phyloP scores from a whole-genome alignment of 2,888 invertebrate genomes.

The Embidobia sp. region DNA sequence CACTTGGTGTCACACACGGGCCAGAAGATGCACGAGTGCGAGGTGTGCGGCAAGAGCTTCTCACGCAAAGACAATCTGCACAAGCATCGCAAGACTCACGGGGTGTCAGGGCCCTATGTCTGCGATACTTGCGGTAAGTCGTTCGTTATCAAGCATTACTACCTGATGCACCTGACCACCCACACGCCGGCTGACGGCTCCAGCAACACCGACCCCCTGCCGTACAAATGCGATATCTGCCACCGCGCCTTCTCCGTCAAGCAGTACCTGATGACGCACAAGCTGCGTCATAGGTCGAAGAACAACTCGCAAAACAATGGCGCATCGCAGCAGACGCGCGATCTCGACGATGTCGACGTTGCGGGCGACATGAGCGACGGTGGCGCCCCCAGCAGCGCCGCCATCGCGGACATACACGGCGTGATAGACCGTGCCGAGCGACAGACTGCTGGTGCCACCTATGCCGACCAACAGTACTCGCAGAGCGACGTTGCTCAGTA shows the following conservation, averaged over 20 bases:
- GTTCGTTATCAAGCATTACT: slow-evolving; percentile 87
- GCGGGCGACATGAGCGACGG: slow-evolving; percentile 69
- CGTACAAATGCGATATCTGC: slow-evolving; percentile 85
- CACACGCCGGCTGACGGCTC: slow-evolving; percentile 79
- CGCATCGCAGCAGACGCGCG: slow-evolving; percentile 78
- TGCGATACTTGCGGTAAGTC: slow-evolving; percentile 87
- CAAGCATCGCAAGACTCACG: slow-evolving; percentile 85
- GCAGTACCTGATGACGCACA: slow-evolving; percentile 85
- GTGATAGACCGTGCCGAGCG: slow-evolving; percentile 76
- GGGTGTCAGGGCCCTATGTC: slow-evolving; percentile 83
- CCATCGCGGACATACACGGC: slow-evolving; percentile 77
- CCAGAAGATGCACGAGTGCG: slow-evolving; percentile 86
- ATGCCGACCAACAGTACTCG: slow-evolving; percentile 75
- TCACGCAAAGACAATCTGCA: slow-evolving; percentile 84
- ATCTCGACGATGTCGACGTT: slow-evolving; percentile 56
- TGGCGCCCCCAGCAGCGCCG: slow-evolving; percentile 71
- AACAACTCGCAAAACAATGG: slow-evolving; percentile 70
- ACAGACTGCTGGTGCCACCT: slow-evolving; percentile 70
- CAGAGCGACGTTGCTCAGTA: slow-evolving; percentile 77
- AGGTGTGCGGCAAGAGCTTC: slow-evolving; percentile 84
- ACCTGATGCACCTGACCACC: slow-evolving; percentile 84
- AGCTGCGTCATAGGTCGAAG: slow-evolving; percentile 83
- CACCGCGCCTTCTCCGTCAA: slow-evolving; percentile 84
- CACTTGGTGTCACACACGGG: slow-evolving; percentile 87
- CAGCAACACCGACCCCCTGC: slow-evolving; percentile 75